Evolutionary conservation across 2,113 vertebrate genomes (phyloP), one percentile per base, ranked within the genome.

Genomic region (Channa argus): DNA sequence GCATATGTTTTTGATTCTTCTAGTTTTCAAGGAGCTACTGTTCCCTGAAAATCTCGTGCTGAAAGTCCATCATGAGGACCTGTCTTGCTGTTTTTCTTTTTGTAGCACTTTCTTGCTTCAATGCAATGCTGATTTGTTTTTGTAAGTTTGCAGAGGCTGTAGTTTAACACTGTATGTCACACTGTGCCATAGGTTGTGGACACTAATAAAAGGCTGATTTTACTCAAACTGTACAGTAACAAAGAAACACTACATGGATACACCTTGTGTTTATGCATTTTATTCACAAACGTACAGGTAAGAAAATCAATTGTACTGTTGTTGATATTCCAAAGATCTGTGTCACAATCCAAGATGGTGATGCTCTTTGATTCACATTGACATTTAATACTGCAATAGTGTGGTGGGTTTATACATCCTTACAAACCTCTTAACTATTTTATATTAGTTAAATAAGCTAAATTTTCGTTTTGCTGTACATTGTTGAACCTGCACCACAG

Each of bases 21-120:
- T 44, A 8, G 41, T 55, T 11, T 76, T 71, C 46, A 62, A 58
- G 74, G 5, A 72, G 53, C 70, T 74, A 2, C 62, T 70, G 70
- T 71, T 73, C 8, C n/a, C 45, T 62, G 76, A 84, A 71, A 72
- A 74, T 85, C 69, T 81, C 77, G 79, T 85, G 82, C 77, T 84
- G 79, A 79, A 52, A 78, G 66, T 13, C 37, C 45, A 56, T 38
- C 8, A 13, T 43, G 12, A 34, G 14, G 44, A 64, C 15, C 15
- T 69, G 58, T 44, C 36, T 73, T 49, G 74, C 63, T 76, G 62
- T 50, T 51, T 5, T 75, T 60, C 46, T 51, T 5, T 75, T 60
- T 68, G 34, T 71, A 24, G 74, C 59, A 82, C 71, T 70, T 82
- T 79, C 15, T 36, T 54, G 33, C 62, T 43, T 66, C 52, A 36